A percentile compares a stretch with the other conserved stretches of the same genome.
phyloP scores from a whole-genome alignment of 2,113 vertebrate genomes.

The Carettochelys insculpta region DNA sequence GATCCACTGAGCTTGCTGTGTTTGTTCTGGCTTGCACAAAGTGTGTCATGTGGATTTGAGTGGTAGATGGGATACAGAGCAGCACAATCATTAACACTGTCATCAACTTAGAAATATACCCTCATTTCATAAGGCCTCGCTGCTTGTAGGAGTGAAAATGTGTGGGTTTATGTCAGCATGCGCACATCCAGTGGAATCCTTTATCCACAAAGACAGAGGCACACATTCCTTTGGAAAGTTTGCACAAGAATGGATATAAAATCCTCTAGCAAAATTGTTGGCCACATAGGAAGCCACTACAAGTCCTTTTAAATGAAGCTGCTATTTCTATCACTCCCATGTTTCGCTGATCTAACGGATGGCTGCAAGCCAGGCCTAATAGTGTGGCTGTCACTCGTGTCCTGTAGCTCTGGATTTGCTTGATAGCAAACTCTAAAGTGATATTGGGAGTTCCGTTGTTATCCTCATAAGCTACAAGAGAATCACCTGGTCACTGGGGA shows the following conservation, averaged over 20 bases:
- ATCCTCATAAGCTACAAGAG: neutral
- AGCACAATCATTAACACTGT: neutral
- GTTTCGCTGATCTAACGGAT: neutral
- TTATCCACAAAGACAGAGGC: neutral
- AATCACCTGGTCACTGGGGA: neutral
- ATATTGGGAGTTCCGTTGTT: neutral
- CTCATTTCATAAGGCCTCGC: neutral
- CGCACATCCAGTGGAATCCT: neutral
- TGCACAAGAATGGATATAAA: neutral
- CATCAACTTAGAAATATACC: neutral
- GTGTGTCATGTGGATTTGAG: neutral
- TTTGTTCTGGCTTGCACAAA: neutral
- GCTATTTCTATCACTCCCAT: neutral
- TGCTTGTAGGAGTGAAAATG: fast-evolving
- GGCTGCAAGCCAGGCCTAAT: fast-evolving
- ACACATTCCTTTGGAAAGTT: neutral
- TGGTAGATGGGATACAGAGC: neutral
- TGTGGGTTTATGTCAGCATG: fast-evolving
- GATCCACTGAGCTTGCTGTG: neutral
- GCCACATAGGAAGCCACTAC: neutral
- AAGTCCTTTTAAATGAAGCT: neutral
- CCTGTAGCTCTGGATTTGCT: neutral
- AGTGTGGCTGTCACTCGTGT: fast-evolving
- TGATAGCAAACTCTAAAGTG: fast-evolving
- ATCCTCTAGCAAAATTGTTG: neutral